Base-by-base conservation (phyloP, 2,888 invertebrate genomes). In the Drosophila helvetica region DNA sequence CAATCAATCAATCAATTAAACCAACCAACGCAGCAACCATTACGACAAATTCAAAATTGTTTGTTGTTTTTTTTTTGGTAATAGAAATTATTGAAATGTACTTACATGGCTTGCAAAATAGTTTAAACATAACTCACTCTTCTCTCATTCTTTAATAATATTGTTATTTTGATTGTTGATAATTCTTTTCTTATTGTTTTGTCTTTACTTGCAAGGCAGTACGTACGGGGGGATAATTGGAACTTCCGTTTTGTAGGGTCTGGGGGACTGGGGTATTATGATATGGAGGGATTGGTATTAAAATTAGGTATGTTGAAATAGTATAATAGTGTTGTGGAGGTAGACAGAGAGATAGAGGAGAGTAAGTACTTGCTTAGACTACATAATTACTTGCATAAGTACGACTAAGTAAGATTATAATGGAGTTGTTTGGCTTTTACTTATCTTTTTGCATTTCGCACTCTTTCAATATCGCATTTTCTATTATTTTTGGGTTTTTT, bases 1-100 rank as follows among this genome's bases (percentile, higher is more conserved):
- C 59, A 67, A 67, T 71, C 80, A 86, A 88, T 85, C 79, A 79
- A 84, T 89, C 82, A 90, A 89, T 89, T 81, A 89, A 66, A 89
- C 89, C 88, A 87, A 88, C 89, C 89, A 89, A 91, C 90, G 90
- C 88, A 90, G 90, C 90, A 90, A 90, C 91, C 91, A 90, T 89
- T 90, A 90, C 91, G 91, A 90, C 90, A 90, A 89, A 88, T 90
- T 91, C 89, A 90, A 90, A 85, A 82, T 84, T 84, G 79, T 88
- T 86, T 48, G 55, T 50, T 46, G 15, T 38, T 78, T 77, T 77
- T 76, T 51, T 46, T 72, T 72, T 69, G 18, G 71, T 79, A 88
- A 88, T 85, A 86, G 83, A 83, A 86, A 85, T 78, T 86, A 83
- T 82, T 77, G 79, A 85, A 88, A 89, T 90, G 89, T 90, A 90